Conservation (phyloP, 2,113 vertebrate species). For the Corvus hawaiiensis region DNA sequence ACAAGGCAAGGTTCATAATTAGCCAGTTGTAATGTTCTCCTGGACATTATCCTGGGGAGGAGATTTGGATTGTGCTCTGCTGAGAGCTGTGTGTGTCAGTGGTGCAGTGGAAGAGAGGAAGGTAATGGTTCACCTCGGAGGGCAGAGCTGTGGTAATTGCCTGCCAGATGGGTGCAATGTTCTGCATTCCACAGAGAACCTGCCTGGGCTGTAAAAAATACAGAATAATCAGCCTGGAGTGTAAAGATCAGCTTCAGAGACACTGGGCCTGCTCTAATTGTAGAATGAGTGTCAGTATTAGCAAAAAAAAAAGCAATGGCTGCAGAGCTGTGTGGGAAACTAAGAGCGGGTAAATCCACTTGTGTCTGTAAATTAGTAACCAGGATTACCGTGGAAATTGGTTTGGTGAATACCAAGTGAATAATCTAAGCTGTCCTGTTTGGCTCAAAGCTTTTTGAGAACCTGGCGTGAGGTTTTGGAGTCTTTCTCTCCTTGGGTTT, state of each 20-base stretch:
- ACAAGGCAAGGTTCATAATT: not conserved
- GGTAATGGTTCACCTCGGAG: not conserved
- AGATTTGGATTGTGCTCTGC: not conserved
- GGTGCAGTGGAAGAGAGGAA: not conserved
- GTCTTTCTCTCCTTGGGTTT: not conserved
- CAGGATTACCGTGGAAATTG: not conserved
- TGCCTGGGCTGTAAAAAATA: not conserved
- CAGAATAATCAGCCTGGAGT: not conserved
- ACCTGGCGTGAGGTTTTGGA: not conserved
- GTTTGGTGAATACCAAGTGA: not conserved
- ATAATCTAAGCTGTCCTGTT: not conserved
- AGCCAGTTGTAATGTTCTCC: not conserved
- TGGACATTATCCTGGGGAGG: not conserved
- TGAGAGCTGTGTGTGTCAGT: not conserved
- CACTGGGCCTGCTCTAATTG: not conserved
- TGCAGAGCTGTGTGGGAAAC: not conserved
- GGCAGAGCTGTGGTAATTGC: not conserved
- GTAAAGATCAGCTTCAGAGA: not conserved
- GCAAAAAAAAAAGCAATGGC: not conserved
- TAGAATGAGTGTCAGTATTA: not conserved
- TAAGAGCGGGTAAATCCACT: not conserved
- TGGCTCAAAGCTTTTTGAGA: not conserved
- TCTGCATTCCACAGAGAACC: not conserved
- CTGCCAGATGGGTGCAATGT: constrained; percentile 10
- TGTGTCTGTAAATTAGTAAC: not conserved